These are phyloP conservation scores for Microcebus murinus DNA, from an alignment of 2,113 vertebrate genomes.

Conservation along the genomic window DNA sequence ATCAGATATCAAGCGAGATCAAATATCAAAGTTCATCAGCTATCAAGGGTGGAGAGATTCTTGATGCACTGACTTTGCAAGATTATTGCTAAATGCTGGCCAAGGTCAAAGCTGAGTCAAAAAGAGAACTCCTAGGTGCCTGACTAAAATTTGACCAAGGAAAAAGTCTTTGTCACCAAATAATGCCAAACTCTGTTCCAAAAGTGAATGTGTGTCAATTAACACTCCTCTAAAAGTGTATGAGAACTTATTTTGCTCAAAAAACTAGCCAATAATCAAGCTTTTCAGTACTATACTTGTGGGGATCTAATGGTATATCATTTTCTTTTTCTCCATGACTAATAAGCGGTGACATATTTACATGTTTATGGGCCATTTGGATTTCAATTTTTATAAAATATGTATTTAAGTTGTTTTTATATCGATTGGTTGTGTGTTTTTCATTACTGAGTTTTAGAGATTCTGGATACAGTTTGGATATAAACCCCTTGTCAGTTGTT, in stretches of 20 bases:
- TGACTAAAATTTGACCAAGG: background rate
- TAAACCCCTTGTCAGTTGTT: background rate
- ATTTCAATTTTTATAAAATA: background rate
- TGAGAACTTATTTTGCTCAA: background rate
- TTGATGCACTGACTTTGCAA: background rate
- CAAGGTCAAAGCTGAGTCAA: background rate
- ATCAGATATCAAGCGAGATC: background rate
- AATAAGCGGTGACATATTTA: background rate
- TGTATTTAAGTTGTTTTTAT: background rate
- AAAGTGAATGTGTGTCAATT: background rate
- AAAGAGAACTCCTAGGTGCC: background rate
- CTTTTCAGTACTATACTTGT: background rate
- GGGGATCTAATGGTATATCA: background rate
- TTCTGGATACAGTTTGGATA: background rate
- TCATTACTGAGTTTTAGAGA: background rate
- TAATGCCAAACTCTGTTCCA: background rate
- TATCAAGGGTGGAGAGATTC: fast-evolving
- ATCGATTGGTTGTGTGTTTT: background rate
- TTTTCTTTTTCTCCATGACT: background rate
- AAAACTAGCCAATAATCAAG: background rate
- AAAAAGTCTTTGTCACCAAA: background rate
- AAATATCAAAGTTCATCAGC: background rate
- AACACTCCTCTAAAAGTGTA: background rate
- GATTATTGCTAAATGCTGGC: background rate
- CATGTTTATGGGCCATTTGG: background rate